Evolutionary conservation across 30 jellyfish, hydroid and myxozoan species (phyloP).

Genomic region (Calvadosia cruxmelitensis): DNA sequence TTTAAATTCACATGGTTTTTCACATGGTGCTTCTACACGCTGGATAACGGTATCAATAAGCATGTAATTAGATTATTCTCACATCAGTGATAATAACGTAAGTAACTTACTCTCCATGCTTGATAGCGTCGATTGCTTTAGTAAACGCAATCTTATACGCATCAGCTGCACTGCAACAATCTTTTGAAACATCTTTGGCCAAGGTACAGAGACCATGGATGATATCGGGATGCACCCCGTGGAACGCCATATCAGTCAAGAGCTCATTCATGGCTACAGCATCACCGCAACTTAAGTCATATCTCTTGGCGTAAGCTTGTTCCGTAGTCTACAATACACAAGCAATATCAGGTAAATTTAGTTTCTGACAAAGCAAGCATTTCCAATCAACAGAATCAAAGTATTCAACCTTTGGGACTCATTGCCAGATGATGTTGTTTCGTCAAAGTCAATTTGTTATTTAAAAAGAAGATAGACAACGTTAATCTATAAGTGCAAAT

Average conservation of each 20-base stretch:
- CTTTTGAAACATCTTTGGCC: conserved; percentile 6
- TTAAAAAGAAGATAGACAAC: no score
- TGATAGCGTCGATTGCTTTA: not conserved
- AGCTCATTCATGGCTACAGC: conserved; percentile 2
- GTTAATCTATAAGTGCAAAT: no score
- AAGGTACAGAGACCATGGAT: conserved; percentile 5
- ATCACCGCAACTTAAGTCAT: conserved; percentile 29
- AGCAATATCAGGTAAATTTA: not conserved
- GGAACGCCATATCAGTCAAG: conserved; percentile 23
- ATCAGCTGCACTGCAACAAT: conserved; percentile 4
- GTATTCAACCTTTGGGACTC: no score
- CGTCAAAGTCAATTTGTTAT: no score
- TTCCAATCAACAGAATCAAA: no score
- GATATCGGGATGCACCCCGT: conserved; percentile 27
- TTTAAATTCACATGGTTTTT: no score
- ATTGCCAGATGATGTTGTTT: no score
- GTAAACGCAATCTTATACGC: conserved; percentile 25
- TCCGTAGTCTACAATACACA: conserved; percentile 18
- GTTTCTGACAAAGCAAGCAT: no score
- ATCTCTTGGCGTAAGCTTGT: conserved; percentile 24
- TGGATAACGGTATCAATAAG: no score
- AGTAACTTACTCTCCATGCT: not conserved
- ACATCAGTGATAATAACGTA: no score
- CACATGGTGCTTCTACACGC: no score
- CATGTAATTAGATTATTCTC: no score